These are phyloP conservation scores for Parus major DNA, from an alignment of 2,113 vertebrate genomes.

Conservation along the genomic window DNA sequence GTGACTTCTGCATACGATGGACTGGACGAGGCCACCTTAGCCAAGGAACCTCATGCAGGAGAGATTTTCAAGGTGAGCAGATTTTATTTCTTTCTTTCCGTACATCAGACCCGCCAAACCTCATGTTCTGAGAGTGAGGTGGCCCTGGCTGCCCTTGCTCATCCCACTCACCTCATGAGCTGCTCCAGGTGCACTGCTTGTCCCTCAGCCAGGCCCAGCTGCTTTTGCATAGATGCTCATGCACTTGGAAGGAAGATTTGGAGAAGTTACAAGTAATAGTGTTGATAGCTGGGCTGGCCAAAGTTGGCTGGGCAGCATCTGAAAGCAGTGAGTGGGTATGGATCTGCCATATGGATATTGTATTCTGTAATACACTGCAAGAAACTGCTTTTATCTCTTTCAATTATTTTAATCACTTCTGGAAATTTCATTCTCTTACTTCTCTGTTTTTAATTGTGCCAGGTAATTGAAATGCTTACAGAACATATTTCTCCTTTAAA, in stretches of 20 bases:
- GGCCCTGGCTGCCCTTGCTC: fast-evolving
- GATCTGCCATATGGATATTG: not conserved
- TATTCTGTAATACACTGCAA: not conserved
- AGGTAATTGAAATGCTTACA: not conserved
- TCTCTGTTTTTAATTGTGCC: not conserved
- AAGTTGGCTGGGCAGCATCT: not conserved
- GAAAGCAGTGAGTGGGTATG: not conserved
- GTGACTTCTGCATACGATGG: slow-evolving; percentile 85
- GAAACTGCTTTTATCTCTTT: not conserved
- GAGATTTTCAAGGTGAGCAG: slow-evolving; percentile 82
- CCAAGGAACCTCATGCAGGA: slow-evolving; percentile 79
- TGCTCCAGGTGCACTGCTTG: not conserved
- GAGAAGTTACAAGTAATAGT: not conserved
- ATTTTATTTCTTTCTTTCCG: not conserved
- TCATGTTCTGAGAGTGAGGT: not conserved
- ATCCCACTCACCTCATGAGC: fast-evolving
- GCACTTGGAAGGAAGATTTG: not conserved
- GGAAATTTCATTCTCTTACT: not conserved
- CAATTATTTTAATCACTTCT: not conserved
- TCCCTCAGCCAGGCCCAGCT: not conserved
- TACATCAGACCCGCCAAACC: not conserved
- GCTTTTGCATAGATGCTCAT: not conserved
- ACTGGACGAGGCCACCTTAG: slow-evolving; percentile 65
- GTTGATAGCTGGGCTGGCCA: not conserved
- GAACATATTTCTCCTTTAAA: not conserved